Evolutionary conservation across 2,113 vertebrate genomes (phyloP).

Genomic region (Strix aluco): DNA sequence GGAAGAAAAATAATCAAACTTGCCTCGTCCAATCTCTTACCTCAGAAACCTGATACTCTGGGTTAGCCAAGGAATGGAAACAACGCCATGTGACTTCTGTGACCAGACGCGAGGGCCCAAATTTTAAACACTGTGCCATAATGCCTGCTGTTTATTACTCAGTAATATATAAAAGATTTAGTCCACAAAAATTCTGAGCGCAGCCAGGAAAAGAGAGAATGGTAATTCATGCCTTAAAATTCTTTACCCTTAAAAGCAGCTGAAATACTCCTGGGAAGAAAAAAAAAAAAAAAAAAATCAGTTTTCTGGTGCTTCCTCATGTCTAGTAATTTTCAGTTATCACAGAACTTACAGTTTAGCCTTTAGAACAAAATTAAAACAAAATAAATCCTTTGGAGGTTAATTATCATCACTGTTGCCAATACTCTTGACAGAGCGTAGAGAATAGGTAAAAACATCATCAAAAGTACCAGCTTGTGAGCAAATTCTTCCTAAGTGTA

Average conservation of each 20-base stretch:
- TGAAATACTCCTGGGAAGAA: background rate
- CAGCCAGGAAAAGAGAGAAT: background rate
- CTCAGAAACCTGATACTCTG: background rate
- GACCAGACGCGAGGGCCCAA: accelerated
- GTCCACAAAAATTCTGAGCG: background rate
- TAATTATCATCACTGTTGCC: background rate
- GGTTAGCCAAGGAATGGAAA: conserved; percentile 25
- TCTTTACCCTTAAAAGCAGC: background rate
- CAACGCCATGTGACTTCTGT: background rate
- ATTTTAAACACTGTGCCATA: background rate
- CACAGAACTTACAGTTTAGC: background rate
- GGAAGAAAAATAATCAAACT: conserved; percentile 5
- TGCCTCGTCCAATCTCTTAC: conserved; percentile 2
- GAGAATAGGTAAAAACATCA: background rate
- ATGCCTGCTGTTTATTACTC: background rate
- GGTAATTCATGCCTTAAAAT: background rate
- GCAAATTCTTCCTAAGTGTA: background rate
- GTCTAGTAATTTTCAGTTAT: background rate
- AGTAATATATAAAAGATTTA: background rate
- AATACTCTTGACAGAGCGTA: background rate
- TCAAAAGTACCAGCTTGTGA: background rate
- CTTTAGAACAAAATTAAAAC: background rate
- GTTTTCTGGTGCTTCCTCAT: background rate
- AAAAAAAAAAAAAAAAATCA: background rate
- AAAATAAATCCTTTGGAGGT: background rate